phyloP scores from a whole-genome alignment of 2,113 vertebrate species.

The Pandion haliaetus region DNA sequence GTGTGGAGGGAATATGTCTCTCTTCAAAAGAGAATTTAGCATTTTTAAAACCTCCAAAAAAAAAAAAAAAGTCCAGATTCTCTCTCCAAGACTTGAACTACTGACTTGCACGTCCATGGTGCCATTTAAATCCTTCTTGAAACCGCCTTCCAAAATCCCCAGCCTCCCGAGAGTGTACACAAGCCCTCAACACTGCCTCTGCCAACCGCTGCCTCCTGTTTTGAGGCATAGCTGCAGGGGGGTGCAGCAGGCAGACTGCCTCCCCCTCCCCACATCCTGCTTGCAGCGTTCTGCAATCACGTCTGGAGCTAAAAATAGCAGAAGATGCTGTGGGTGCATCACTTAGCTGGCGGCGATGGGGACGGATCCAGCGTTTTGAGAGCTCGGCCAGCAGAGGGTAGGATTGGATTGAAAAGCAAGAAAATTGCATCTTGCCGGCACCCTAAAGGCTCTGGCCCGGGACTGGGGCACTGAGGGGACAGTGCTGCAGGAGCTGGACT shows the following conservation, averaged over 20 bases:
- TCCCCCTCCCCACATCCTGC: neutral
- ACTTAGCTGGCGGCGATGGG: fast-evolving
- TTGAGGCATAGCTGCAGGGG: neutral
- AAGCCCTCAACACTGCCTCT: neutral
- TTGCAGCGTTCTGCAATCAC: fast-evolving
- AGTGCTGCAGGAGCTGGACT: neutral
- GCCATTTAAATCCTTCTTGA: neutral
- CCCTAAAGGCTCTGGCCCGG: neutral
- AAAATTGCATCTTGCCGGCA: fast-evolving
- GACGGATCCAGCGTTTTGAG: neutral
- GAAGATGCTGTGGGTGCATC: neutral
- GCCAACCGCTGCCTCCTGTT: neutral
- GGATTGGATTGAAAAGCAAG: slow-evolving; percentile 6
- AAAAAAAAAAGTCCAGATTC: neutral
- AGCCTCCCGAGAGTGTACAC: fast-evolving
- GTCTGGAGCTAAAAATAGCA: neutral
- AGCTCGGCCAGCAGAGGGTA: slow-evolving; percentile 57
- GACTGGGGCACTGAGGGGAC: neutral
- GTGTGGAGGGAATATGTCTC: neutral
- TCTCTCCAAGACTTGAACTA: neutral
- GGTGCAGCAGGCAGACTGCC: neutral
- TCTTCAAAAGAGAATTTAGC: neutral
- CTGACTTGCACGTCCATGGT: neutral
- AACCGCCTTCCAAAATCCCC: neutral
- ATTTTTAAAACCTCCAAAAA: neutral